phyloP scores from a whole-genome alignment of 2,888 invertebrate species.

The Lordiphosa fenestrarum region DNA sequence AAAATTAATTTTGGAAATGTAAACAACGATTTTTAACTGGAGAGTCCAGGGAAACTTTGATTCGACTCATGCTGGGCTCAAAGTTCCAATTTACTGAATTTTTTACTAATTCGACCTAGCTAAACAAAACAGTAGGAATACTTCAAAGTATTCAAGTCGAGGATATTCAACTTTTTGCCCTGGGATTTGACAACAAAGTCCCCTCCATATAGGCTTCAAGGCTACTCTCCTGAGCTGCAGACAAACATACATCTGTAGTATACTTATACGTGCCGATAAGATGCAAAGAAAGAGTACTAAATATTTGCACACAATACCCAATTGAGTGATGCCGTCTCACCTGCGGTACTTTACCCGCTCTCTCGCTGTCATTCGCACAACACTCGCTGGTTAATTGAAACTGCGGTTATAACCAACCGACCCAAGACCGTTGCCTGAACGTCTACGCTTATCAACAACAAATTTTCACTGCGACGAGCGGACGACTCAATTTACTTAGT shows the following conservation, averaged over 20 bases:
- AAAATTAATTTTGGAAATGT: no score
- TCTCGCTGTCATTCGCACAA: conserved; percentile 4
- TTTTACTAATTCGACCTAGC: no score
- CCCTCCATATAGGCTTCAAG: no score
- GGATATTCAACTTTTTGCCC: no score
- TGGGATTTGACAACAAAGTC: no score
- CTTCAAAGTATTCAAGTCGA: no score
- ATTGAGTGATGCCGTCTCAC: conserved; percentile 13
- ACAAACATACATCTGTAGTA: conserved; percentile 8
- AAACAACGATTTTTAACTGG: no score
- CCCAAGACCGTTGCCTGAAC: conserved; percentile 24
- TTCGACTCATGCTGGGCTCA: no score
- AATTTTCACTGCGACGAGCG: conserved; percentile 25
- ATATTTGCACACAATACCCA: conserved; percentile 55
- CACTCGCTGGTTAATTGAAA: conserved; percentile 10
- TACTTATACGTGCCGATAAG: conserved; percentile 49
- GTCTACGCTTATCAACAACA: conserved; percentile 54
- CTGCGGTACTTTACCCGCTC: conserved; percentile 7
- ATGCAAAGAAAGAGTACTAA: conserved; percentile 42
- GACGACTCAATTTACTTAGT: conserved; percentile 38
- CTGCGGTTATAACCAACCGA: background rate
- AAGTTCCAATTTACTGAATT: no score
- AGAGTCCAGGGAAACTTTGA: no score
- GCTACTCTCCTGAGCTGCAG: conserved; percentile 1
- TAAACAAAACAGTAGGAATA: no score